Conservation (phyloP, 2,113 vertebrate species). For the Sitta europaea region DNA sequence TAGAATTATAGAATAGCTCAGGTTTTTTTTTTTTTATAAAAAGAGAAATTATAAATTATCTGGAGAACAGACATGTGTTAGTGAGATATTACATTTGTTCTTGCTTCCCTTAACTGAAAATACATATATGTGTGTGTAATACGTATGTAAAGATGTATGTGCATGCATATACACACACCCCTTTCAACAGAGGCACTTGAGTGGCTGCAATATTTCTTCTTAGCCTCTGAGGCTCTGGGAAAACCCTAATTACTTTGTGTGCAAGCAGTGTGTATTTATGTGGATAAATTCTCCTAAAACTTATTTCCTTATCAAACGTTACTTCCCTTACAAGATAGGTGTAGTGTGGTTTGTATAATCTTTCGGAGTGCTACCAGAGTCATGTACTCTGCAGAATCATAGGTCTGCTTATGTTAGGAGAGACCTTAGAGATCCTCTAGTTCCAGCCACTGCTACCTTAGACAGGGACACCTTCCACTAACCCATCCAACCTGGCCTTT, state of each 20-base stretch:
- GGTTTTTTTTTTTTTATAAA: background rate
- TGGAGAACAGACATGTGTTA: background rate
- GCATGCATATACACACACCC: background rate
- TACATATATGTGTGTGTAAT: background rate
- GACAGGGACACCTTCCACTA: background rate
- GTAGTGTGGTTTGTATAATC: background rate
- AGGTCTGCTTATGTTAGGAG: fast-evolving
- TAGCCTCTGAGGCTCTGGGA: background rate
- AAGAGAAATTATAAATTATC: background rate
- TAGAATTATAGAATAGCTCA: background rate
- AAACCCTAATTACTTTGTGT: background rate
- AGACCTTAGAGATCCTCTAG: background rate
- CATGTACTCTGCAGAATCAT: background rate
- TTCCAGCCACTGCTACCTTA: fast-evolving
- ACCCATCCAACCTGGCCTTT: background rate
- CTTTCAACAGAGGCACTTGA: background rate
- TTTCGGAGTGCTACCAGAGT: background rate
- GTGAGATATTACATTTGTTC: background rate
- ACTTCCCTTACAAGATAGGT: background rate
- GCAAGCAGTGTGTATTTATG: background rate
- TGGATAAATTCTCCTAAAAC: background rate
- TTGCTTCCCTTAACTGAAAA: background rate
- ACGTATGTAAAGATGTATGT: background rate
- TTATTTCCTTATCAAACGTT: background rate
- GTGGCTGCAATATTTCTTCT: background rate